phyloP scores from a whole-genome alignment of 1,140 invertebrate genomes.

The Drosophila pachea region DNA sequence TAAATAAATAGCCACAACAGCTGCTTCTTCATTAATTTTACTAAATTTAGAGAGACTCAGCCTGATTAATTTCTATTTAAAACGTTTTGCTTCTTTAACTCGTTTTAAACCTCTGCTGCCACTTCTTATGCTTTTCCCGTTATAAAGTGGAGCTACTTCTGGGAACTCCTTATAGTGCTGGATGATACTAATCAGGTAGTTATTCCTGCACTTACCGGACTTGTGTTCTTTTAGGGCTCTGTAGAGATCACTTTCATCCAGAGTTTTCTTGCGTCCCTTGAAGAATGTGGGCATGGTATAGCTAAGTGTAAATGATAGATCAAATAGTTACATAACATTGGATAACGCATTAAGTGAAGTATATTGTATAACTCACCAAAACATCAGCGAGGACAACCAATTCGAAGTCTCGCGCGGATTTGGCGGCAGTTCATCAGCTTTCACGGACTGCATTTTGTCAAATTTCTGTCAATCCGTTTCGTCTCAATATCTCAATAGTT shows the following conservation, averaged over 20 bases:
- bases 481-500: slow-evolving; percentile 39
- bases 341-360: too few species aligned
- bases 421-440: slow-evolving; percentile 69
- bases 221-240: slow-evolving; percentile 81
- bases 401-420: slow-evolving; percentile 75
- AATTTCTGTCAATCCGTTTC: slow-evolving; percentile 34
- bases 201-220: slow-evolving; percentile 74
- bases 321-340: neutral
- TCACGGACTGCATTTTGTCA: slow-evolving; percentile 71
- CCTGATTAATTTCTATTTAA: too few species aligned
- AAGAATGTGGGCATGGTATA: slow-evolving; percentile 80
- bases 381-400: slow-evolving; percentile 69
- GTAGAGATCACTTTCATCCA: slow-evolving; percentile 81
- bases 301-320: slow-evolving; percentile 48
- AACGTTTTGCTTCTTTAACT: too few species aligned
- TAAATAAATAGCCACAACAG: too few species aligned
- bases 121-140: too few species aligned
- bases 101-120: too few species aligned
- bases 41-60: too few species aligned
- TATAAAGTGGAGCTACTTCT: too few species aligned
- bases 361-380: slow-evolving; percentile 56
- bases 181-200: neutral
- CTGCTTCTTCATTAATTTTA: too few species aligned
- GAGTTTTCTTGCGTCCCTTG: slow-evolving; percentile 80
- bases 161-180: too few species aligned